Conservation (phyloP, 2,888 invertebrate species). For the Spodoptera littoralis region DNA sequence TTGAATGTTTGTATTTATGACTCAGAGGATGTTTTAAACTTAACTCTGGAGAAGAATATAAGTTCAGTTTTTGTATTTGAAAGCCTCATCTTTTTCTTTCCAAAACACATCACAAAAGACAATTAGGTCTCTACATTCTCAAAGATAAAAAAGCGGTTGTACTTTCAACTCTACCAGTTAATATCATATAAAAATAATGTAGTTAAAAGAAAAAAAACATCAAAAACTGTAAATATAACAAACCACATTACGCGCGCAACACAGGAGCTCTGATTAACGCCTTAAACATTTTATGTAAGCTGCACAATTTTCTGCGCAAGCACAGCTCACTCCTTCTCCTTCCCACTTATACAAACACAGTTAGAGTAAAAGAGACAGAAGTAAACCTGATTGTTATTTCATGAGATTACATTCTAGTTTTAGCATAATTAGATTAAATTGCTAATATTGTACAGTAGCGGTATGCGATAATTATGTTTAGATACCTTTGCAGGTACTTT, state of each 20-base stretch:
- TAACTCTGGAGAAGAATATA: no score
- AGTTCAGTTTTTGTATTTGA: no score
- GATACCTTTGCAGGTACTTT: conserved; percentile 34
- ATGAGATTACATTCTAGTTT: conserved; percentile 57
- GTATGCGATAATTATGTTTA: conserved; percentile 47
- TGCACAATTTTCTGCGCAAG: conserved; percentile 48
- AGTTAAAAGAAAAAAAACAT: conserved; percentile 17
- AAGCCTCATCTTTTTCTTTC: no score
- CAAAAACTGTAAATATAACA: conserved; percentile 27
- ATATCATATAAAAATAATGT: not conserved
- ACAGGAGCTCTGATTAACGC: conserved; percentile 52
- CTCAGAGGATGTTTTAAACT: no score
- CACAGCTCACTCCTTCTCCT: conserved; percentile 37
- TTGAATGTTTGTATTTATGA: no score
- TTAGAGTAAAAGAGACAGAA: conserved; percentile 3
- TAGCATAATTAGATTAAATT: conserved; percentile 59
- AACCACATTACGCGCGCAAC: conserved; percentile 35
- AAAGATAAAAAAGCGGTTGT: no score
- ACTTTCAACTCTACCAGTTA: no score
- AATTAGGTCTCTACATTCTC: no score
- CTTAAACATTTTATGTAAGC: conserved; percentile 52
- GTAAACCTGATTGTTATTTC: conserved; percentile 50
- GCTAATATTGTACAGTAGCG: conserved; percentile 41
- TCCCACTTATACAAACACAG: not conserved
- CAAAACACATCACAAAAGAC: no score